Base-by-base conservation (phyloP, 2,797 vertebrate genomes). In the Paguma larvata region DNA sequence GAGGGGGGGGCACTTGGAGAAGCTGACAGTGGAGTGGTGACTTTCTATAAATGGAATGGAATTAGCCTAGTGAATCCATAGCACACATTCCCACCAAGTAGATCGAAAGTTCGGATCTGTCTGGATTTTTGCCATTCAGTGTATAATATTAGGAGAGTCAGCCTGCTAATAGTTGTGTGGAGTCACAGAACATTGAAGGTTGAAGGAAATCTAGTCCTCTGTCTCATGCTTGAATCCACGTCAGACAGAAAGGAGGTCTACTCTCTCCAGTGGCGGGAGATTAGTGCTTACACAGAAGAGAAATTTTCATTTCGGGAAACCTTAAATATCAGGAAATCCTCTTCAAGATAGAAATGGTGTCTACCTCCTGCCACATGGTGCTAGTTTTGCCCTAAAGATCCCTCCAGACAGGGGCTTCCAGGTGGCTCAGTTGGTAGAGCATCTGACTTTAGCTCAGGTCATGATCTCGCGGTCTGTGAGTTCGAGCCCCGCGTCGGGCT, bases 271-370 rank as follows among this genome's bases (percentile, higher is more conserved):
- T 59, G 10, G 13, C 9, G 68, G 21, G 18, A 44, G 32, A 84
- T 79, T 91, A 93, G 83, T 95, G 68, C 89, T 44, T 67, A 48
- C 11, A 18, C 51, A 12, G 82, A 89, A 97, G n/a, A 86, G 16
- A 94, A 82, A 72, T 77, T 89, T 73, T 46, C 21, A 72, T 88
- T 92, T 85, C 48, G 89, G 51, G 95, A 88, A 85, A 16, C 7
- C 21, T 83, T 38, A 89, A 67, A 11, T 90, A 56, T 85, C 51
- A 79, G n/a, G 65, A 80, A 84, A 6, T n/a, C 21, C 11, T 87
- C 51, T 91, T 93, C 77, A 83, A 89, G 95, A 68, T 16, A 80
- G 48, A 92, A 82, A 14, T 4, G 34, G 3, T 83, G 11, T 70
- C 19, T 51, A n/a, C 11, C 14, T 88, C 21, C 44, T 91, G 34